These are phyloP conservation scores for Cygnus buccinator DNA, from an alignment of 2,113 vertebrate species.

Conservation along the genomic window DNA sequence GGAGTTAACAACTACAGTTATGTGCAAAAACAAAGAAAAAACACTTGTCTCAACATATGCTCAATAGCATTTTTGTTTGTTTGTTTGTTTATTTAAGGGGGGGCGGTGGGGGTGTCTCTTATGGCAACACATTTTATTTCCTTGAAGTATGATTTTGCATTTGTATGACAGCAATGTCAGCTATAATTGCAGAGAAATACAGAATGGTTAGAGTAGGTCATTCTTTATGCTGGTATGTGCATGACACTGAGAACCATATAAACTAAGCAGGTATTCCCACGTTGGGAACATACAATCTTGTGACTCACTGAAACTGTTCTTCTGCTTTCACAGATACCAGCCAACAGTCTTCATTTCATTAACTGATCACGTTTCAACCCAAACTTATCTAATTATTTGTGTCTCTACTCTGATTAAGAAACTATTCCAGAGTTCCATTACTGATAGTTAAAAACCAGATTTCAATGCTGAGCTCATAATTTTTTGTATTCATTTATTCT, in stretches of 20 bases:
- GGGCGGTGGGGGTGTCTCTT: neutral
- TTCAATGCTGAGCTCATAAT: neutral
- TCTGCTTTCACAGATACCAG: neutral
- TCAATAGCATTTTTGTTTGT: neutral
- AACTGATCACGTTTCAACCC: neutral
- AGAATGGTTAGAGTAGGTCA: neutral
- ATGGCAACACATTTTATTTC: neutral
- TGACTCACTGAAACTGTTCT: neutral
- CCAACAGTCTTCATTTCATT: neutral
- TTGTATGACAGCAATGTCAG: neutral
- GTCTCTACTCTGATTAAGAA: neutral
- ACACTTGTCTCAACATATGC: neutral
- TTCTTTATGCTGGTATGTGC: neutral
- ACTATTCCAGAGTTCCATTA: neutral
- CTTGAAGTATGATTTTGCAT: neutral
- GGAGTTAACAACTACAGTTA: neutral
- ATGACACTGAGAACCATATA: neutral
- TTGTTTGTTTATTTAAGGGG: neutral
- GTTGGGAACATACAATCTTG: neutral
- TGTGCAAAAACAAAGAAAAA: neutral
- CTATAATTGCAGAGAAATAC: neutral
- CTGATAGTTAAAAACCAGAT: neutral
- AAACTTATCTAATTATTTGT: neutral
- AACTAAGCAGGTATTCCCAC: neutral
- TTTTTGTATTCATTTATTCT: neutral